Conservation (phyloP, 2,113 vertebrate species). For the Himantopus leucocephalus region DNA sequence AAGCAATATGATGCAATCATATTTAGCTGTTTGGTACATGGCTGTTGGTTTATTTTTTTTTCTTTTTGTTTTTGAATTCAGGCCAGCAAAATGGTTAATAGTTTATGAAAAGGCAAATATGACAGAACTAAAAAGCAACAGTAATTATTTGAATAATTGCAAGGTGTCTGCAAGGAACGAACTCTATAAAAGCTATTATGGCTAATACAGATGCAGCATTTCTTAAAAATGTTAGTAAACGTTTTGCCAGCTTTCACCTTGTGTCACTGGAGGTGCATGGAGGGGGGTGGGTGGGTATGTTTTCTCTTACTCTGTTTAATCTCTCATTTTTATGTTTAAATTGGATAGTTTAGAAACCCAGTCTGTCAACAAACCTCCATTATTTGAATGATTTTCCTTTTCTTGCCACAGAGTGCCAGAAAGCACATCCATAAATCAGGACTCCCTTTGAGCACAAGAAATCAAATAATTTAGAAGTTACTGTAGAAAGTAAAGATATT, state of each 20-base stretch:
- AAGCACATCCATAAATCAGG: slow-evolving; percentile 20
- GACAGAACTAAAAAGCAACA: background rate
- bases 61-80: background rate
- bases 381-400: background rate
- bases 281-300: background rate
- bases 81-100: background rate
- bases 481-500: background rate
- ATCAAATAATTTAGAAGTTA: background rate
- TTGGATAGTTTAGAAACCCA: background rate
- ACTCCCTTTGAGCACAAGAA: background rate
- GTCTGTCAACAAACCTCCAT: background rate
- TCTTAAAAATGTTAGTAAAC: background rate
- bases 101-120: background rate
- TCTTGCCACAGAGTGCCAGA: background rate
- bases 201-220: background rate
- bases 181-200: background rate
- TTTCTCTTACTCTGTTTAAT: background rate
- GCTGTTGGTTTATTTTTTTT: accelerated
- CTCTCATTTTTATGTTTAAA: background rate
- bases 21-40: background rate
- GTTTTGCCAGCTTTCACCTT: background rate
- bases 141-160: background rate
- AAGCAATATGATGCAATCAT: background rate
- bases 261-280: background rate
- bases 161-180: background rate